phyloP scores from a whole-genome alignment of 1,140 invertebrate species.

The Zaprionus ghesquierei region DNA sequence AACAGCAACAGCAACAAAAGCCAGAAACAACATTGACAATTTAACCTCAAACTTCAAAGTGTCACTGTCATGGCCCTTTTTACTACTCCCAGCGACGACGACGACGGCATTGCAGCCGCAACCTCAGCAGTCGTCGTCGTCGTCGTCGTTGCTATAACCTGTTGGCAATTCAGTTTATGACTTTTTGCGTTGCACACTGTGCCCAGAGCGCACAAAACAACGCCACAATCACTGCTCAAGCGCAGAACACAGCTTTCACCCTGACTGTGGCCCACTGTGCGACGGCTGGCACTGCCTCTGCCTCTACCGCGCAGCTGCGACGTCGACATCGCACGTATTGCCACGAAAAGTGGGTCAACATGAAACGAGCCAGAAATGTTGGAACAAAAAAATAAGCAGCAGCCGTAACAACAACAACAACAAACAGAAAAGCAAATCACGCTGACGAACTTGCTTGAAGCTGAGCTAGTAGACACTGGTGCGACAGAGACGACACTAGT shows the following conservation, averaged over 20 bases:
- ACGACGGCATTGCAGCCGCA: conserved; percentile 28
- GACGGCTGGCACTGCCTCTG: conserved; percentile 7
- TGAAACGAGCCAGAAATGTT: conserved; percentile 72
- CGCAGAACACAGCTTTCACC: conserved; percentile 40
- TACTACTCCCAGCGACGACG: conserved; percentile 58
- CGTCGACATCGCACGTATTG: conserved; percentile 60
- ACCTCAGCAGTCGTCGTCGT: conserved; percentile 38
- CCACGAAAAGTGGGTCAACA: conserved; percentile 74
- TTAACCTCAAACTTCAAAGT: conserved; percentile 82
- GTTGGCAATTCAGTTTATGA: conserved; percentile 80
- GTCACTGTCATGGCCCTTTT: conserved; percentile 82
- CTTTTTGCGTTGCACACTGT: conserved; percentile 63
- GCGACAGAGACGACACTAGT: conserved; percentile 39
- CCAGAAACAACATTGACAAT: conserved; percentile 69
- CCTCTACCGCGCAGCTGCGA: conserved; percentile 19
- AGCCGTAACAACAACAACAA: conserved; percentile 34
- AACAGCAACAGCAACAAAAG: conserved; percentile 31
- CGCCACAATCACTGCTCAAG: not conserved
- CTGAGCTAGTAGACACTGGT: conserved; percentile 27
- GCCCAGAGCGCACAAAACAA: not conserved
- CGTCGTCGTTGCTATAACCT: conserved; percentile 63
- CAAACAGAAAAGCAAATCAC: conserved; percentile 58
- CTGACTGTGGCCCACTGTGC: conserved; percentile 50
- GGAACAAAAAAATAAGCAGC: conserved; percentile 47
- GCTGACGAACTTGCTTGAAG: conserved; percentile 60